A percentile compares a stretch with the other conserved stretches of the same genome.
These are phyloP conservation scores for Syngnathoides biaculeatus DNA, from an alignment of 2,113 vertebrate genomes.

Conservation along the genomic window DNA sequence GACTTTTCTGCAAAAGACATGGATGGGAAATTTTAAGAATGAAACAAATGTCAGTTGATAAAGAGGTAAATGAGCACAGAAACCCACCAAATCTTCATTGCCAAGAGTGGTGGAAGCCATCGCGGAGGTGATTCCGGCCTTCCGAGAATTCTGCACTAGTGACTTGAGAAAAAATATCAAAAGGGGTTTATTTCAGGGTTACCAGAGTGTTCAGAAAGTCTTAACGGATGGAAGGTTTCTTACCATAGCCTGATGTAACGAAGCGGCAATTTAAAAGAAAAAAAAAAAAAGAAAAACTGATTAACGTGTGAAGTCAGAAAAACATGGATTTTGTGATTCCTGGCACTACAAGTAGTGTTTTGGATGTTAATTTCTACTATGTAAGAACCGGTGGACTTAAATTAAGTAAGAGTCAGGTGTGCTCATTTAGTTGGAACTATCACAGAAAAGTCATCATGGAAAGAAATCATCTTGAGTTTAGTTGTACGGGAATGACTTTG, in stretches of 20 bases:
- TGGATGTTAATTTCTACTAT: too few relatives aligned
- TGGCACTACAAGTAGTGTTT: too few relatives aligned
- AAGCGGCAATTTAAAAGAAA: slow-evolving; percentile 14
- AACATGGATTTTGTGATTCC: background rate
- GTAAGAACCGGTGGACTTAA: too few relatives aligned
- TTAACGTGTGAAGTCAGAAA: background rate
- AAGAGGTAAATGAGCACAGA: slow-evolving; percentile 9
- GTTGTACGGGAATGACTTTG: background rate
- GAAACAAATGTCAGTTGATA: background rate
- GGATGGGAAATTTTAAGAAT: background rate
- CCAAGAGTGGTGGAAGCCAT: slow-evolving; percentile 94
- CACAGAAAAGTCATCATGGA: background rate
- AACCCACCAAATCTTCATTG: slow-evolving; percentile 93
- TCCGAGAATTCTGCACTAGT: slow-evolving; percentile 89
- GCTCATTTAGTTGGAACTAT: too few relatives aligned
- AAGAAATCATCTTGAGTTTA: background rate
- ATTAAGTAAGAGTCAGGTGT: too few relatives aligned
- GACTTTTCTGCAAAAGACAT: slow-evolving; percentile 82
- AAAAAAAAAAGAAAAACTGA: slow-evolving; percentile 12
- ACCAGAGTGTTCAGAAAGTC: background rate
- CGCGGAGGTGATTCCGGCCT: slow-evolving; percentile 93
- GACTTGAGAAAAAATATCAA: slow-evolving; percentile 75
- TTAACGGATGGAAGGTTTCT: slow-evolving; percentile 22
- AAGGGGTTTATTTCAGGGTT: background rate
- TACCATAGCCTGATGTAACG: slow-evolving; percentile 61